Base-by-base conservation (phyloP, 2,888 invertebrate species). In the Agonum fuliginosum region DNA sequence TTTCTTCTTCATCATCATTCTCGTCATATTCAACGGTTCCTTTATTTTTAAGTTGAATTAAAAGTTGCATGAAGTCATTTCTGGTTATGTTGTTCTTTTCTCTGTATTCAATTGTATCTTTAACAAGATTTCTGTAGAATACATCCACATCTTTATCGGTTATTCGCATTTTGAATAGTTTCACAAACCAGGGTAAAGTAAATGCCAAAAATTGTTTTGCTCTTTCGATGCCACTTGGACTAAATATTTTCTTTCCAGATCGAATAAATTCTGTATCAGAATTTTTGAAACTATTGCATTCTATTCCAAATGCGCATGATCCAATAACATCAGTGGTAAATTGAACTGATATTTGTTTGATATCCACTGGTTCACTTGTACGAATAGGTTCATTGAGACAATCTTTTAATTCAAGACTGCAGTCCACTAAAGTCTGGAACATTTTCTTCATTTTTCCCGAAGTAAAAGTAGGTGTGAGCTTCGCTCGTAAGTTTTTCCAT, bases 1-100 rank as follows among this genome's bases (percentile, higher is more conserved):
- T 65, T 27, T 81, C 67, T 17, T 27, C 1, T 6, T 14, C 12
- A 12, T 24, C 69, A 6, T 43, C 75, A 2, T 78, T 51, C 24
- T 80, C 67, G 8, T 24, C 78, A n/a, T 81, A 70, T 8, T 81
- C 79, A 3, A 77, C 78, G 58, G 78, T 81, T 4, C 79, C 81
- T 6, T 80, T 83, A 46, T 86, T 87, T 80, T 86, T 86, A 62
- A 86, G 79, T 12, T 88, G 86, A 1, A 89, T 83, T 75, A 89
- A 80, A 37, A 88, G 80, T 74, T 89, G 87, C 19, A 90, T 82
- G 78, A 89, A 90, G 80, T 90, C 89, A 73, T 88, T 87, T 8
- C 89, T 80, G 80, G 85, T 81, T 0, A 86, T 73, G 1, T 83
- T 81, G 71, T 84, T 81, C 79, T 85, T 80, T 34, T 86, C 83